Evolutionary conservation across 1,140 invertebrate genomes (phyloP), one percentile per base, ranked within the genome.

Genomic region (Orussus abietinus): DNA sequence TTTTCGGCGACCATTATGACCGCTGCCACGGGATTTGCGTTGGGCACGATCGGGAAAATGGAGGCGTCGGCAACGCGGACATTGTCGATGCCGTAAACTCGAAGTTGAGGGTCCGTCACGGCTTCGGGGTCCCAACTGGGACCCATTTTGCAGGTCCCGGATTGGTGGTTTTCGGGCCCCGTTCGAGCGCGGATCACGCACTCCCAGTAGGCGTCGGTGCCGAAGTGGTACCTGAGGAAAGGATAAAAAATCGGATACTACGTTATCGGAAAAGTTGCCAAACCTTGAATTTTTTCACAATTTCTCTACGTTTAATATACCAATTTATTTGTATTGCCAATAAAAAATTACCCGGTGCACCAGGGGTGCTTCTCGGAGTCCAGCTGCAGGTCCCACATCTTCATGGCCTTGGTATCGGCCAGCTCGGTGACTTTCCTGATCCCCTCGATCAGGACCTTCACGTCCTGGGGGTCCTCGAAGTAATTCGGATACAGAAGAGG

Each of bases 401-500:
- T 58, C 64, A 80, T 73, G 0, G 70, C 45, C 4, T 34, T 19
- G 1, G 72, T 73, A 4, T 71, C 49, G 0, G 57, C 63, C 3
- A 78, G 39, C 12, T 64, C 47, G 10, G 66, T 55, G 2, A 67
- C 32, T 38, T 71, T 66, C 28, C 64, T 70, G 1, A 77, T 59
- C 3, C 72, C 77, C 37, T 79, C 69, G 6, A 77, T 32, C n/a
- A 80, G 43, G 5, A 72, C 49, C 7, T 67, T 58, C 35, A 76
- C 40, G 42, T 82, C 80, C 3, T 73, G 60, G 6, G 59, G 47
- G 36, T 79, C 59, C 1, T 57, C 65, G 2, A 85, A 74, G 48
- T 83, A 85, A 48, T 80, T 76, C 1, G 86, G 84, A 63, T 88
- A 77, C 10, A 89, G 78, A 0, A 81, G 52, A 0, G 86, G 86